These are phyloP conservation scores for Cryptoprocta ferox DNA, from an alignment of 2,797 vertebrate species.

Conservation along the genomic window DNA sequence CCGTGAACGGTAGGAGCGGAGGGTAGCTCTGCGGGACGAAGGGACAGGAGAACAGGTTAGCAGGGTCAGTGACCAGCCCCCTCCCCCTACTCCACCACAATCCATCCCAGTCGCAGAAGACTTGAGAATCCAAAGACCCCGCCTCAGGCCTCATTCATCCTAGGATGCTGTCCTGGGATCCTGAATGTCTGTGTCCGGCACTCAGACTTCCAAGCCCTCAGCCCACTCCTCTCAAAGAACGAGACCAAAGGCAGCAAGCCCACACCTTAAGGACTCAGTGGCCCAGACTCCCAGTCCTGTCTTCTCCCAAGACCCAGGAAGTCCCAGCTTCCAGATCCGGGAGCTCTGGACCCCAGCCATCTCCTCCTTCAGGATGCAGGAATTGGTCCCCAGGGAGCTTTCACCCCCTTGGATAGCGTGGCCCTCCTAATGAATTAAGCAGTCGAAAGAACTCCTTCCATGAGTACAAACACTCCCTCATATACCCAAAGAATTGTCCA, in stretches of 20 bases:
- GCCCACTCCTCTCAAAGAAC: neutral
- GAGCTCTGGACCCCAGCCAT: neutral
- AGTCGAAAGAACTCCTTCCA: neutral
- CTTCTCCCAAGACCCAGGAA: neutral
- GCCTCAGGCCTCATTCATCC: neutral
- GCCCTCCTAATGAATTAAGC: neutral
- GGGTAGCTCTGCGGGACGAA: conserved; percentile 87
- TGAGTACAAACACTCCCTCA: neutral
- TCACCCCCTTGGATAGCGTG: neutral
- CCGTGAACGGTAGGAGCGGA: conserved; percentile 91
- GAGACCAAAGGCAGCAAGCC: neutral
- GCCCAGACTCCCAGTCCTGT: neutral
- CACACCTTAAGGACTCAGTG: neutral
- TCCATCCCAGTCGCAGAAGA: neutral
- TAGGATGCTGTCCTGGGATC: neutral
- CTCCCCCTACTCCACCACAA: neutral
- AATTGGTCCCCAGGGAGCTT: neutral
- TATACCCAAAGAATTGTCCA: neutral
- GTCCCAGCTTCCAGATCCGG: neutral
- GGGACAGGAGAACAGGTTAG: conserved; percentile 49
- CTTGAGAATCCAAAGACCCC: neutral
- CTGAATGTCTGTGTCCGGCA: neutral
- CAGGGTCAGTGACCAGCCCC: neutral
- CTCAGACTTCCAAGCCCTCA: neutral
- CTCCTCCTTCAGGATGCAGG: neutral